Evolutionary conservation across 2,888 invertebrate genomes (phyloP), one percentile per base, ranked within the genome.

Genomic region (Chironomus tentans): DNA sequence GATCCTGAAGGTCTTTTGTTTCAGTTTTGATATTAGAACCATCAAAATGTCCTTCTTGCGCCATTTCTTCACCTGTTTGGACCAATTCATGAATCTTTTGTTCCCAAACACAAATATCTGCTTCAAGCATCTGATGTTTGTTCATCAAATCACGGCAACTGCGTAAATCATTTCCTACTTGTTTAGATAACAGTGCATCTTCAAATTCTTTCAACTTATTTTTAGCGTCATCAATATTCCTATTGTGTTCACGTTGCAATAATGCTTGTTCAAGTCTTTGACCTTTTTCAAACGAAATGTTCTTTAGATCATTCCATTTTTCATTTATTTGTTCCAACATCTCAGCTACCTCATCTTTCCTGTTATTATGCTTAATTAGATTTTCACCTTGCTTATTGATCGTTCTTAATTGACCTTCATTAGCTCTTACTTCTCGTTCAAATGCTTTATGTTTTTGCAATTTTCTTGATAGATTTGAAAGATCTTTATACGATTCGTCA

Each of bases 391-490:
- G 86, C 81, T 94, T 94, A 79, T 93, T 94, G 0, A 97, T 92
- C 22, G 91, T 91, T 71, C 95, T 86, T 10, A 97, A 86, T 80
- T 97, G 93, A 13, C 95, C 95, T 83, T 98, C 96, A 81, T 98
- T 98, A 0, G 98, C 95, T 70, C 94, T 89, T 21, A 99, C 84
- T 82, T 99, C 98, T 0, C 97, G 87, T 81, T 98, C 97, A 81
- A 98, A 98, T 0, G 98, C 97, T 83, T 97, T 95, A 82, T 99
- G 98, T 81, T 97, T 97, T 84, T 97, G 96, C 1, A 97, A 84
- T 82, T 97, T 97, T 0, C 96, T 87, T 78, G 96, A 95, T 78
- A 96, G 84, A 82, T 98, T 97, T 61, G 89, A 91, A 18, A 97
- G 85, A 81, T 97, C 97, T 18, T 95, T 86, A 83, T 97, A 97